Conservation (phyloP, 2,888 invertebrate genomes). For the Sarcophaga variegata region DNA sequence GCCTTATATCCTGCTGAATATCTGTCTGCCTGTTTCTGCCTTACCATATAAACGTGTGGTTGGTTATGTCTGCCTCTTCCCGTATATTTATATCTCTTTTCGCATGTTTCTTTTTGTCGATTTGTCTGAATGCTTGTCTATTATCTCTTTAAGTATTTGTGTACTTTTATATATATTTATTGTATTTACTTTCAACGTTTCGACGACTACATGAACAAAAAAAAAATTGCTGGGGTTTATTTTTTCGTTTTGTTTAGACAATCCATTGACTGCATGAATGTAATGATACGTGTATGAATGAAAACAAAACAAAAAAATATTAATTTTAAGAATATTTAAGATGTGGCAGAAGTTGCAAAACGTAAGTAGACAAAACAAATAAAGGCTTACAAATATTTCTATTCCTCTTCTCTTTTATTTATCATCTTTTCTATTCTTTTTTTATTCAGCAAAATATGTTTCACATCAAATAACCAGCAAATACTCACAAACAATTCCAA, state of each 20-base stretch:
- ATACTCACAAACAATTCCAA: too few species aligned
- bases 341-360: not conserved
- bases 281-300: too few species aligned
- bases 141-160: constrained; percentile 3
- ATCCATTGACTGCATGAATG: not conserved
- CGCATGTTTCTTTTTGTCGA: not conserved
- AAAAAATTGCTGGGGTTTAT: too few species aligned
- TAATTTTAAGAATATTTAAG: not conserved
- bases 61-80: too few species aligned
- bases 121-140: not conserved
- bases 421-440: too few species aligned
- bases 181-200: constrained; percentile 35
- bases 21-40: not conserved
- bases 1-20: not conserved
- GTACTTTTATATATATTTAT: constrained; percentile 30
- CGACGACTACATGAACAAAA: not conserved
- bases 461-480: not conserved
- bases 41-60: too few species aligned
- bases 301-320: not conserved
- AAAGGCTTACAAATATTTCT: constrained; percentile 18
- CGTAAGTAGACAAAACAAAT: constrained; percentile 36
- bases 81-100: not conserved
- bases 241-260: constrained; percentile 12
- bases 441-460: constrained; percentile 3
- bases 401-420: too few species aligned